Evolutionary conservation across 1,140 invertebrate genomes (phyloP).

Genomic region (Trichoplusia ni): DNA sequence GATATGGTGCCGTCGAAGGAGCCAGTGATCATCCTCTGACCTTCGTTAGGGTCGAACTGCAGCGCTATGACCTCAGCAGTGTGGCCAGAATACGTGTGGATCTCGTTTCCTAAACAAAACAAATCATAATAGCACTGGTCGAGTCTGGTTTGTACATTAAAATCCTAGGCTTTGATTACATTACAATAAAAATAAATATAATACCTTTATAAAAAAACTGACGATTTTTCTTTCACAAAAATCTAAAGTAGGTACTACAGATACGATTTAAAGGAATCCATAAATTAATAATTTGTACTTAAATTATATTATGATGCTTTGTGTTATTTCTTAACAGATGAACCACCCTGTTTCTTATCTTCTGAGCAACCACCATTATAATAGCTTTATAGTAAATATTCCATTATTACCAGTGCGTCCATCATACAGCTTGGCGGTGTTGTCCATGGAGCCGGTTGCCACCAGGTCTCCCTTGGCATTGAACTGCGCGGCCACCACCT

Average conservation of each 20-base stretch:
- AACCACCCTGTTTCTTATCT: too few species aligned
- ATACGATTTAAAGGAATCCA: too few species aligned
- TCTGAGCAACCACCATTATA: too few species aligned
- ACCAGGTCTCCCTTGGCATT: slow-evolving; percentile 83
- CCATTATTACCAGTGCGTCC: slow-evolving; percentile 54
- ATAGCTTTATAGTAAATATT: neutral
- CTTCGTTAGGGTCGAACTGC: slow-evolving; percentile 87
- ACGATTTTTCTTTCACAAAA: too few species aligned
- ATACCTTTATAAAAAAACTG: too few species aligned
- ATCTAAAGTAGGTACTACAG: too few species aligned
- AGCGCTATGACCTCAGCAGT: slow-evolving; percentile 88
- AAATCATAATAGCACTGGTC: neutral
- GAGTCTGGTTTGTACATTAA: too few species aligned
- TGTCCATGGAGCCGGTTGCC: slow-evolving; percentile 90
- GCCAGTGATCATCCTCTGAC: slow-evolving; percentile 86
- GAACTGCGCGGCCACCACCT: slow-evolving; percentile 88
- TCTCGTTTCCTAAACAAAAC: slow-evolving; percentile 71
- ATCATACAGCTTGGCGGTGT: slow-evolving; percentile 87
- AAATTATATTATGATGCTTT: too few species aligned
- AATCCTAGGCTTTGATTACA: too few species aligned
- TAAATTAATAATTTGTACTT: too few species aligned
- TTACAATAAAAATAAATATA: too few species aligned
- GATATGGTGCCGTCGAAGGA: slow-evolving; percentile 90
- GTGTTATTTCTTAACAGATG: too few species aligned
- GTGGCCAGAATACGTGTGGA: slow-evolving; percentile 85